These are phyloP conservation scores for Drosophila quinaria DNA, from an alignment of 2,888 invertebrate genomes.

Conservation along the genomic window DNA sequence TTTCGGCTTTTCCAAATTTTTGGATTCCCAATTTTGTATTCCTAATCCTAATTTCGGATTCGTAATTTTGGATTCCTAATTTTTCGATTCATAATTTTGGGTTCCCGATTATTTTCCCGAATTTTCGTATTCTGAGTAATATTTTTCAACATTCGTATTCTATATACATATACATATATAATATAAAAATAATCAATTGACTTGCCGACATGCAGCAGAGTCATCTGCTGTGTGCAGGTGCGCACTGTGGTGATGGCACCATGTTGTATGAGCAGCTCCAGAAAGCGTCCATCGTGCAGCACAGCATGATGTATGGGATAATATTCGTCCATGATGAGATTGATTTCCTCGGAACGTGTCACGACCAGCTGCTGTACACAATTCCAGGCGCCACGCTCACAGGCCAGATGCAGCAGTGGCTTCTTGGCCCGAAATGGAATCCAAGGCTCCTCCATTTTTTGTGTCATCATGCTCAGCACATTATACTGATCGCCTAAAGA, in stretches of 20 bases:
- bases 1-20: too few species aligned
- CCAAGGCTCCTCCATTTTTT: constrained; percentile 90
- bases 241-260: constrained; percentile 90
- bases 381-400: constrained; percentile 90
- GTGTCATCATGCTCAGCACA: constrained; percentile 89
- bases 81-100: too few species aligned
- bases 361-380: constrained; percentile 89
- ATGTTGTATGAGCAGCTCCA: constrained; percentile 88
- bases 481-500: constrained; percentile 88
- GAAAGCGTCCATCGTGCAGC: constrained; percentile 90
- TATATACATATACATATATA: too few species aligned
- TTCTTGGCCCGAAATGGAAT: constrained; percentile 87
- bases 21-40: too few species aligned
- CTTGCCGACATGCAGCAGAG: constrained; percentile 88
- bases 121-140: too few species aligned
- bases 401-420: constrained; percentile 89
- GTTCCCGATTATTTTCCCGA: too few species aligned
- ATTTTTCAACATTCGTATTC: too few species aligned
- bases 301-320: constrained; percentile 92
- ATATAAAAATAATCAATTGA: background rate
- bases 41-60: too few species aligned
- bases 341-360: constrained; percentile 89
- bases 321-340: constrained; percentile 91
- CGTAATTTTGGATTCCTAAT: too few species aligned
- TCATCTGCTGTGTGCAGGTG: constrained; percentile 91